phyloP scores from a whole-genome alignment of 2,113 vertebrate species.

The Sander vitreus region DNA sequence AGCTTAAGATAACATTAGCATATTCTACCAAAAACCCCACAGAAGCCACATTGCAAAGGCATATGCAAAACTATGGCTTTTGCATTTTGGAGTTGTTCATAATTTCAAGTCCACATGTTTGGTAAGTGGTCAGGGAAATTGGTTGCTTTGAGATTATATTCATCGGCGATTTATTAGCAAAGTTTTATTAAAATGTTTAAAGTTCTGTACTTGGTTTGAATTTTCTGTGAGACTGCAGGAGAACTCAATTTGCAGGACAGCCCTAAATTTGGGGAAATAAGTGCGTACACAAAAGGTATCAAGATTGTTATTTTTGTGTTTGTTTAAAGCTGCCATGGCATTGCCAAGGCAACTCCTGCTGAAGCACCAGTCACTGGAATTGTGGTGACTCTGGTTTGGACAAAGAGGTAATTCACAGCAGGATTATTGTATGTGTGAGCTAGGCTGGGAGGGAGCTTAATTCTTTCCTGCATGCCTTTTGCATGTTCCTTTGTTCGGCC shows the following conservation, averaged over 20 bases:
- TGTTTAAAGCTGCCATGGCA: constrained; percentile 59
- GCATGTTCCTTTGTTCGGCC: constrained; percentile 65
- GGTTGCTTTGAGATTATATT: background rate
- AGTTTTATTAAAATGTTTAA: background rate
- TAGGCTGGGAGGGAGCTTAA: constrained; percentile 64
- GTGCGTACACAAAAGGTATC: constrained; percentile 20
- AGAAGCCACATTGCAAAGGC: background rate
- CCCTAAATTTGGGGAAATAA: constrained; percentile 1
- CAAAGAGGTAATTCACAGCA: constrained; percentile 81
- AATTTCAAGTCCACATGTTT: background rate
- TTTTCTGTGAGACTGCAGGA: background rate
- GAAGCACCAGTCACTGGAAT: constrained; percentile 59
- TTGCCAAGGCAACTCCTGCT: constrained; percentile 69
- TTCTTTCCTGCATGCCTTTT: constrained; percentile 72
- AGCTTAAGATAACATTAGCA: background rate
- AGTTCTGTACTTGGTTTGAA: background rate
- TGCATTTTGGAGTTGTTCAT: background rate
- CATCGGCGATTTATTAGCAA: background rate
- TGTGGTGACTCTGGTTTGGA: constrained; percentile 70
- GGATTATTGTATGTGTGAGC: constrained; percentile 82
- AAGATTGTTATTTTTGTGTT: constrained; percentile 16
- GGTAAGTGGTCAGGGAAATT: background rate
- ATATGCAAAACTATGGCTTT: constrained; percentile 5
- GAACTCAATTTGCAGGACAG: background rate
- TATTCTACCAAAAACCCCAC: background rate